A percentile compares a stretch with the other conserved stretches of the same genome.
These are phyloP conservation scores for Drosophila merina DNA, from an alignment of 2,888 invertebrate genomes.

Conservation along the genomic window DNA sequence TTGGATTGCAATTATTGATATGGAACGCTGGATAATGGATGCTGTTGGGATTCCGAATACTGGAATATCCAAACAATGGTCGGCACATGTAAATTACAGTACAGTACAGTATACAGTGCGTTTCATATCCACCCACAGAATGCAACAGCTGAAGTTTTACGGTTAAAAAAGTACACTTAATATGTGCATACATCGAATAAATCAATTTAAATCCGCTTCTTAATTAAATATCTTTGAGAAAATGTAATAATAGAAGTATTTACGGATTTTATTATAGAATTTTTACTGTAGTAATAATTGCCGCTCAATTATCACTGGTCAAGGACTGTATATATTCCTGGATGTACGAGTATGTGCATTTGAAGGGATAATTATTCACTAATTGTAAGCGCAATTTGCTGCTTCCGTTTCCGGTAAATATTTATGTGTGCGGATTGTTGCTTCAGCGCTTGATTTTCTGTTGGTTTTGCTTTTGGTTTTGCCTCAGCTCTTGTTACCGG, in stretches of 20 bases:
- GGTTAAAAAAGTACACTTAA: slow-evolving; percentile 4
- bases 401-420: slow-evolving; percentile 40
- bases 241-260: no score
- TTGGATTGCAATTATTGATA: slow-evolving; percentile 51
- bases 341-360: neutral
- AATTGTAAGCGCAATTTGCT: slow-evolving; percentile 62
- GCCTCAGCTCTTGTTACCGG: neutral
- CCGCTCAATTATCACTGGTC: slow-evolving; percentile 56
- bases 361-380: slow-evolving; percentile 64
- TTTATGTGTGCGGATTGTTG: slow-evolving; percentile 15
- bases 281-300: slow-evolving; percentile 42
- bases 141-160: slow-evolving; percentile 17
- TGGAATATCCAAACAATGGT: slow-evolving; percentile 19
- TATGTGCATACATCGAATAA: neutral
- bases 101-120: slow-evolving; percentile 11
- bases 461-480: neutral
- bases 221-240: no score
- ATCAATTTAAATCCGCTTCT: neutral
- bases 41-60: slow-evolving; percentile 8
- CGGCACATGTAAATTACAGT: slow-evolving; percentile 28
- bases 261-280: no score
- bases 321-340: slow-evolving; percentile 1
- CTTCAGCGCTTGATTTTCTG: neutral
- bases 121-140: slow-evolving; percentile 12
- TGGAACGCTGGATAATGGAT: slow-evolving; percentile 25